A percentile compares a stretch with the other conserved stretches of the same genome.
Evolutionary conservation across 30 jellyfish, hydroid and myxozoan genomes (phyloP).

Genomic region (Cassiopea xamachana): DNA sequence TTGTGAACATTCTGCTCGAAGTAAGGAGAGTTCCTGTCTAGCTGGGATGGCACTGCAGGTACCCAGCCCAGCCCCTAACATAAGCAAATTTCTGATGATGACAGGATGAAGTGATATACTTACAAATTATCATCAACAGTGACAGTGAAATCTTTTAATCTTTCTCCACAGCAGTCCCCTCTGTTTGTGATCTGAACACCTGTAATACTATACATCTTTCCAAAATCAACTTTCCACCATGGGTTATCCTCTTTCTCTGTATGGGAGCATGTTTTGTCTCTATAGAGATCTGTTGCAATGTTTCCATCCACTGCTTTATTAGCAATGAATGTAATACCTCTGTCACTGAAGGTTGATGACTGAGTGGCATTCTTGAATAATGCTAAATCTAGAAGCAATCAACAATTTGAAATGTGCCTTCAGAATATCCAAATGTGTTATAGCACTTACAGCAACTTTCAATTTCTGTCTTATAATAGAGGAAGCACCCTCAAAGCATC

Average conservation of each 20-base stretch:
- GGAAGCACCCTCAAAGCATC: too few relatives aligned
- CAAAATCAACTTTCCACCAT: slow-evolving; percentile 63
- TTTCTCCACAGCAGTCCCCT: slow-evolving; percentile 42
- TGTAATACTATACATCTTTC: neutral
- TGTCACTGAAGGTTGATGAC: slow-evolving; percentile 3
- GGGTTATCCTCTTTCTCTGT: slow-evolving; percentile 6
- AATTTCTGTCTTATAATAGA: too few relatives aligned
- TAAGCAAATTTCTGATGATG: too few relatives aligned
- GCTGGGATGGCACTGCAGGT: too few relatives aligned
- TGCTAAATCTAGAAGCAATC: neutral
- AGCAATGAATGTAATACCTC: neutral
- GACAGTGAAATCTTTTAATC: slow-evolving; percentile 32
- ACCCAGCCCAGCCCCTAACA: too few relatives aligned
- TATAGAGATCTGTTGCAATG: neutral
- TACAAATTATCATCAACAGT: slow-evolving; percentile 7
- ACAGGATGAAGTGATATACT: neutral
- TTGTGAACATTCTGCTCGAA: too few relatives aligned
- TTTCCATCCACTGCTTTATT: slow-evolving; percentile 36
- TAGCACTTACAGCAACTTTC: too few relatives aligned
- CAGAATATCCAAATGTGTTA: too few relatives aligned
- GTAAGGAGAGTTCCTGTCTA: too few relatives aligned
- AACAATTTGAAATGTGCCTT: too few relatives aligned
- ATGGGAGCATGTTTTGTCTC: neutral
- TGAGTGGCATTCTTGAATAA: neutral
- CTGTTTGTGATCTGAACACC: slow-evolving; percentile 52